Evolutionary conservation across 2,113 vertebrate genomes (phyloP).

Genomic region (Paedocypris sp.): DNA sequence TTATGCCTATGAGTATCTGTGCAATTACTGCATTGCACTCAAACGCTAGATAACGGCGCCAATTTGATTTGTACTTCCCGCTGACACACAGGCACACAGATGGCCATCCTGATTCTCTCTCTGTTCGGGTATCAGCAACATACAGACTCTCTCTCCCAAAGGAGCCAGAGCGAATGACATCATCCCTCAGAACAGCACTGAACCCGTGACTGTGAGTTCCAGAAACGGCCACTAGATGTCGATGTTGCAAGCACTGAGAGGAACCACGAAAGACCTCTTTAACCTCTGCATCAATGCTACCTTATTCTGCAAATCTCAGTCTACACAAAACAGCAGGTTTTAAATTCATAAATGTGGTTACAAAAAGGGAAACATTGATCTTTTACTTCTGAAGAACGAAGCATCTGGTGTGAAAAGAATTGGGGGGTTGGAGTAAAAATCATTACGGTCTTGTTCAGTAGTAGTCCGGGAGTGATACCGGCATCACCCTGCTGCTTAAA

Average conservation of each 20-base stretch:
- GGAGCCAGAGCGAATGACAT: constrained; percentile 26
- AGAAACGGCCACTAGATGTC: constrained; percentile 43
- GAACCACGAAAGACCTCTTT: background rate
- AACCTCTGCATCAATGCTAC: background rate
- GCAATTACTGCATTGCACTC: background rate
- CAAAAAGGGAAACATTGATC: too few species aligned
- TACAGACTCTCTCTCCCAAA: background rate
- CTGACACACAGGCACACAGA: constrained; percentile 26
- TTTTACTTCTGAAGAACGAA: background rate
- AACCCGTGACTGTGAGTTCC: background rate
- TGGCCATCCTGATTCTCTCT: constrained; percentile 18
- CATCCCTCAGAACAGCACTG: background rate
- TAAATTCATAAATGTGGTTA: too few species aligned
- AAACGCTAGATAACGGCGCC: background rate
- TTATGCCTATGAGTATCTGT: background rate
- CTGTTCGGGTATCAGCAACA: background rate
- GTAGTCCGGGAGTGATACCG: background rate
- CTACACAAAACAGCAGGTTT: too few species aligned
- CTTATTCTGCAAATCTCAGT: too few species aligned
- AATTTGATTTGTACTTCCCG: background rate
- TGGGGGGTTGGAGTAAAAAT: background rate
- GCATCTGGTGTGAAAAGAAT: background rate
- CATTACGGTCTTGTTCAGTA: background rate
- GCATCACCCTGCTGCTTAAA: constrained; percentile 28
- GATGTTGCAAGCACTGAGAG: constrained; percentile 1